phyloP scores from a whole-genome alignment of 1,140 invertebrate genomes.

The Hyles vespertilio region DNA sequence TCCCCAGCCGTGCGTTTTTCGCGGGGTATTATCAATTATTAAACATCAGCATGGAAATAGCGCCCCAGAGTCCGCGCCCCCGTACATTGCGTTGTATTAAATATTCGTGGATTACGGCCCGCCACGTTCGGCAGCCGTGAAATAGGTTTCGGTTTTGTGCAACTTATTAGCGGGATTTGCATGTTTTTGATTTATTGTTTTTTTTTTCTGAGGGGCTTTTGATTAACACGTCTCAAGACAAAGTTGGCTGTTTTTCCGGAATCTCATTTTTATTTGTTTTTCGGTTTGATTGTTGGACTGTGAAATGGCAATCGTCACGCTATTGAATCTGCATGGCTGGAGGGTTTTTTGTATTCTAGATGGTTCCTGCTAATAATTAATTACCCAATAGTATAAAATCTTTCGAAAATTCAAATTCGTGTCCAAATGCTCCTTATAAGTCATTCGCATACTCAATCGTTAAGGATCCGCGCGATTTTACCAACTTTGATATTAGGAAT shows the following conservation, averaged over 20 bases:
- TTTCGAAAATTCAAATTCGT: no score
- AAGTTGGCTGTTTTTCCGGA: not conserved
- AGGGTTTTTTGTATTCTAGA: no score
- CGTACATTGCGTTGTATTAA: slow-evolving; percentile 66
- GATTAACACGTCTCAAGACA: slow-evolving; percentile 17
- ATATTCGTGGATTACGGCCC: slow-evolving; percentile 62
- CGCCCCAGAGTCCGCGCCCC: slow-evolving; percentile 64
- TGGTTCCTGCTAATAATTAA: no score
- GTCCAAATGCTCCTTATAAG: no score
- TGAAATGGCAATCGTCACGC: no score
- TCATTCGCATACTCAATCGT: no score
- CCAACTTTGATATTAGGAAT: no score
- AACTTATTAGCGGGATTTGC: slow-evolving; percentile 73
- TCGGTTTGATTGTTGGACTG: no score
- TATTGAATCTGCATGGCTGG: no score
- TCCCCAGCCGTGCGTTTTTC: slow-evolving; percentile 64
- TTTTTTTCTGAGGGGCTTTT: slow-evolving; percentile 29
- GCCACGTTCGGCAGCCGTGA: slow-evolving; percentile 58
- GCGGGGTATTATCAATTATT: slow-evolving; percentile 75
- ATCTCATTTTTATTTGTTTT: not conserved
- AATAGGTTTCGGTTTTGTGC: slow-evolving; percentile 74
- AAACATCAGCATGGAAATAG: slow-evolving; percentile 74
- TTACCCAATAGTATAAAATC: no score
- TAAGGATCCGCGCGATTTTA: no score
- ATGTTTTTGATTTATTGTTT: slow-evolving; percentile 73